A percentile compares a stretch with the other conserved stretches of the same genome.
phyloP scores from a whole-genome alignment of 2,888 invertebrate species.

The Orgyia antiqua region DNA sequence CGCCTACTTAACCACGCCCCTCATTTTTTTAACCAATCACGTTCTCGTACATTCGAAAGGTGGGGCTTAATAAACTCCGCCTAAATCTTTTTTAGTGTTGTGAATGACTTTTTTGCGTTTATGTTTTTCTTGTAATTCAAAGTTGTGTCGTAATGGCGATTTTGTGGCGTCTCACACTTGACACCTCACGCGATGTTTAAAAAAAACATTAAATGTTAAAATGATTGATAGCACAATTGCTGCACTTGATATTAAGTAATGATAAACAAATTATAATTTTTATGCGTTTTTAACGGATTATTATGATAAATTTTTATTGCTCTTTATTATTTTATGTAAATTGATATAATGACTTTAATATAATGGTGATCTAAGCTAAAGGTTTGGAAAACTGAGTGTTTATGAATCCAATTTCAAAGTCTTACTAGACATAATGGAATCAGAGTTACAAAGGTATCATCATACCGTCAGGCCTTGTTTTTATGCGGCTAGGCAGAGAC shows the following conservation, averaged over 20 bases:
- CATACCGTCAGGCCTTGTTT: no score
- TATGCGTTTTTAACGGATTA: not conserved
- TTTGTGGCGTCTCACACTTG: conserved; percentile 39
- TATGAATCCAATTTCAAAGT: no score
- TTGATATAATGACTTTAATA: no score
- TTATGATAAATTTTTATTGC: not conserved
- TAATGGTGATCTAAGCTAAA: no score
- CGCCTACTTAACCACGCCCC: conserved; percentile 56
- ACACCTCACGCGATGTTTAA: conserved; percentile 58
- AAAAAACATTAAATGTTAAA: conserved; percentile 18
- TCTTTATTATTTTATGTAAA: no score
- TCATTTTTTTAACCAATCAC: conserved; percentile 49
- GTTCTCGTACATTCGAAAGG: conserved; percentile 35
- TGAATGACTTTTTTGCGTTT: conserved; percentile 61
- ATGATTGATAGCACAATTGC: conserved; percentile 28
- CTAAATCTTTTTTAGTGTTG: conserved; percentile 64
- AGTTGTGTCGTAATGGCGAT: conserved; percentile 48
- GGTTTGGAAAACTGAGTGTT: no score
- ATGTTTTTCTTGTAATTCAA: conserved; percentile 50
- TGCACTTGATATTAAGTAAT: conserved; percentile 10
- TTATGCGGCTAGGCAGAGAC: no score
- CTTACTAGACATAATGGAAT: no score
- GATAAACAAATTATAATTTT: conserved; percentile 10
- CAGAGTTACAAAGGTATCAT: no score
- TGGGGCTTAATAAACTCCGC: conserved; percentile 43